A percentile compares a stretch with the other conserved stretches of the same genome.
Evolutionary conservation across 2,797 vertebrate species (phyloP).

Genomic region (Tauraco hartlaubi): DNA sequence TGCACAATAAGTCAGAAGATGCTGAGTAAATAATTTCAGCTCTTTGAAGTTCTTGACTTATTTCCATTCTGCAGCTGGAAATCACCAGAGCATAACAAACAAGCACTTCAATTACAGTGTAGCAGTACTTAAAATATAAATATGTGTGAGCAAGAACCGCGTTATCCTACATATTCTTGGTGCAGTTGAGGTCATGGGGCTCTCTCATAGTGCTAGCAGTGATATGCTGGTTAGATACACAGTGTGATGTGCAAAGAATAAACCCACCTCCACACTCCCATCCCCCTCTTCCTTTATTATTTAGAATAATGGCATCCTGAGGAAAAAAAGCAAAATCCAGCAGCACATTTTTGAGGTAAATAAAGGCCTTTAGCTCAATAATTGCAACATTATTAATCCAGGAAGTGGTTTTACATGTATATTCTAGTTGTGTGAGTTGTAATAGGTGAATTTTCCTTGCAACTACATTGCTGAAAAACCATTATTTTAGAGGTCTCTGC

Average conservation of each 20-base stretch:
- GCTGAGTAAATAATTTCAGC: conserved; percentile 41
- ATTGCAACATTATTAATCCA: not conserved
- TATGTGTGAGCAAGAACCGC: not conserved
- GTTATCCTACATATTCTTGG: not conserved
- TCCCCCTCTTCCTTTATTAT: not conserved
- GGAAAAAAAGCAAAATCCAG: not conserved
- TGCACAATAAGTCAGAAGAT: conserved; percentile 6
- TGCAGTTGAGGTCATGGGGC: not conserved
- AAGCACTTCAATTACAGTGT: not conserved
- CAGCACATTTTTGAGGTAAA: not conserved
- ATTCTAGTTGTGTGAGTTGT: not conserved
- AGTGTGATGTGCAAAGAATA: not conserved
- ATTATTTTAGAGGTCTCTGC: not conserved
- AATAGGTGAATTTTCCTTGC: not conserved
- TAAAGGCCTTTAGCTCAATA: not conserved
- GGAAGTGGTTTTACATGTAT: not conserved
- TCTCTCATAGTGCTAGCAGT: not conserved
- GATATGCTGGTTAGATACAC: not conserved
- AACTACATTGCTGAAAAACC: not conserved
- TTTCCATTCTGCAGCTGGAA: conserved; percentile 39
- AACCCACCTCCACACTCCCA: accelerated
- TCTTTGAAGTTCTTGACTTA: not conserved
- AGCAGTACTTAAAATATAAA: not conserved
- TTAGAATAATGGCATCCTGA: not conserved
- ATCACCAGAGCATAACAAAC: not conserved